Base-by-base conservation (phyloP, 2,113 vertebrate genomes). In the Perognathus longimembris region DNA sequence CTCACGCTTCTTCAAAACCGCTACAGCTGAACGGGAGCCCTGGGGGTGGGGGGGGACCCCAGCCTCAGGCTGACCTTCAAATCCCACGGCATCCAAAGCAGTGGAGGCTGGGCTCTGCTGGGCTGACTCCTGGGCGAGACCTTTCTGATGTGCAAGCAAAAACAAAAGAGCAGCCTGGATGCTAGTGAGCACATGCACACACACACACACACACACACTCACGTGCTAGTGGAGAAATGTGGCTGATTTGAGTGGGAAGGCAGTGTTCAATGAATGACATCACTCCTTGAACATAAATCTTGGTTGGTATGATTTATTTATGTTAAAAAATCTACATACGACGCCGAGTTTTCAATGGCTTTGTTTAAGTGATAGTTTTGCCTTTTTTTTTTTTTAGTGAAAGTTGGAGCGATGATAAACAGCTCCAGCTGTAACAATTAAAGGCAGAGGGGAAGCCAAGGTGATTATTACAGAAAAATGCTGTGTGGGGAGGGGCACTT, bases 361-460 rank as follows among this genome's bases (percentile, higher is more conserved):
- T 94, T 94, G 70, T 85, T 95, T 79, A 81, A 96, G 95, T 66
- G 95, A 74, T 36, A 64, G 38, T 40, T 96, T 95, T 91, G 42
- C 90, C 86, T 88, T 75, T 59, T 54, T 54, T 54, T 54, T 54
- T 45, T 54, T 89, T 50, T 82, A 54, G 57, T 61, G 95, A 21
- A 76, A 90, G 88, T 74, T 64, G 32, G 95, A 83, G 86, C n/a
- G 70, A 66, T 88, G 96, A 94, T 95, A 91, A 96, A 92, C 81
- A 76, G 91, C 74, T 54, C 96, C 96, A 97, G 96, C 93, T 96
- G 95, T 89, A 80, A 85, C 85, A 96, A 95, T 87, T 6, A 76
- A 86, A 93, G 93, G 75, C 12, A 1, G 94, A 95, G 94, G 97
- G 89, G 94, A 91, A 83, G 93, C 93, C 75, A 64, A 82, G 92